Conservation (phyloP, 2,113 vertebrate genomes). For the Dolichotis patagonum region DNA sequence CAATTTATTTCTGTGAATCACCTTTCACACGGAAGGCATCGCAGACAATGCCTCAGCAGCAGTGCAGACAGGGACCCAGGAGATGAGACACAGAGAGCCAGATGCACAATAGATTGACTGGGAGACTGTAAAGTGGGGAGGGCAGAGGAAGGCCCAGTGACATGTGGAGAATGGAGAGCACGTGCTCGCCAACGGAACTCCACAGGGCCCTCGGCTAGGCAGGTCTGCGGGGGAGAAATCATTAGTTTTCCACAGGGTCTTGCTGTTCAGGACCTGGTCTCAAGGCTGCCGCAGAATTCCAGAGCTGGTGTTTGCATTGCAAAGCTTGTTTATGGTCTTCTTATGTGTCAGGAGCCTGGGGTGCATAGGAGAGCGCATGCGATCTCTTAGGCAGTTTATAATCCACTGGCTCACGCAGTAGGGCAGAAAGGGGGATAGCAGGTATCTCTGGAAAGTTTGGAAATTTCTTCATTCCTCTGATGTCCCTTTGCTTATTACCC, state of each 20-base stretch:
- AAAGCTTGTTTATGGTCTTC: not conserved
- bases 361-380: not conserved
- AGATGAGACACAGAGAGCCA: not conserved
- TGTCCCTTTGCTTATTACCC: not conserved
- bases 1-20: slow-evolving; percentile 82
- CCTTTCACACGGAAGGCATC: slow-evolving; percentile 59
- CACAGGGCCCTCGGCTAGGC: not conserved
- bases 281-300: slow-evolving; percentile 19
- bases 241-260: slow-evolving; percentile 40
- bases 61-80: not conserved
- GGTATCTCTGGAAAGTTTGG: not conserved
- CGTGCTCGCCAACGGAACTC: not conserved
- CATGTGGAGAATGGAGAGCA: slow-evolving; percentile 27
- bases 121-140: not conserved
- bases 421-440: not conserved
- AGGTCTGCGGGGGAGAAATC: slow-evolving; percentile 11
- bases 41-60: not conserved
- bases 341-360: not conserved
- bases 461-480: not conserved
- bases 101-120: not conserved
- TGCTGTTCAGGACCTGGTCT: not conserved
- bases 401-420: not conserved
- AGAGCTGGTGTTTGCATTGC: slow-evolving; percentile 4
- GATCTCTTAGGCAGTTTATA: not conserved
- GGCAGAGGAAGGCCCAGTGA: not conserved